Percentiles rank a stretch among this genome's conserved stretches.
Conservation (phyloP, 2,888 invertebrate species). For the Automeris io region DNA sequence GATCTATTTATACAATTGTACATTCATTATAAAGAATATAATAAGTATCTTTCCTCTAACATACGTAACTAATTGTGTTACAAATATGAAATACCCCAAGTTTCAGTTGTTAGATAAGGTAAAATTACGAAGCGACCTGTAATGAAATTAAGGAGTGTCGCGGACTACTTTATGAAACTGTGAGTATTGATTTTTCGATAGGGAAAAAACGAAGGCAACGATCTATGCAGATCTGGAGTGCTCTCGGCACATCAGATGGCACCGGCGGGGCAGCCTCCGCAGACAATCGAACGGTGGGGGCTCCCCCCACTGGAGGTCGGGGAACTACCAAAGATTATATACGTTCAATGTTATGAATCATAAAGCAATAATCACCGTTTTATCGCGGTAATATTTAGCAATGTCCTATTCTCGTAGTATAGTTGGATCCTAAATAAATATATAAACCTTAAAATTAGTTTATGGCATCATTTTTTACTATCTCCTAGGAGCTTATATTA, state of each 20-base stretch:
- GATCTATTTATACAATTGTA: constrained; percentile 5
- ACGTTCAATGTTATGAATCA: constrained; percentile 6
- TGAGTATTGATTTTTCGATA: constrained; percentile 76
- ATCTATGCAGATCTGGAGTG: constrained; percentile 78
- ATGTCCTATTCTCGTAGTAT: background rate
- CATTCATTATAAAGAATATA: background rate
- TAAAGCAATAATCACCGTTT: constrained; percentile 6
- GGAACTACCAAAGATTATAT: constrained; percentile 62
- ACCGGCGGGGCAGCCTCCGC: constrained; percentile 75
- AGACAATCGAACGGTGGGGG: constrained; percentile 76
- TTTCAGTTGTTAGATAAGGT: background rate
- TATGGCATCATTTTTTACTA: too few relatives aligned
- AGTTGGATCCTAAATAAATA: background rate
- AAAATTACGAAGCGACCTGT: constrained; percentile 10
- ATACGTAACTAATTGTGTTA: too few relatives aligned
- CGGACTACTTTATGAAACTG: constrained; percentile 64
- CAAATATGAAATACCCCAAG: background rate
- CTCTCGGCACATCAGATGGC: constrained; percentile 78
- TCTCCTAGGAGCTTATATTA: too few relatives aligned
- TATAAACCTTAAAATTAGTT: too few relatives aligned
- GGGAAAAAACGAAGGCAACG: constrained; percentile 77
- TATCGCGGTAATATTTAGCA: background rate
- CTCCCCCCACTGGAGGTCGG: constrained; percentile 59
- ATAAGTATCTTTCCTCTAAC: too few relatives aligned
- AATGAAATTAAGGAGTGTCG: constrained; percentile 64